Evolutionary conservation across 2,113 vertebrate genomes (phyloP).

Genomic region (Girardinichthys multiradiatus): DNA sequence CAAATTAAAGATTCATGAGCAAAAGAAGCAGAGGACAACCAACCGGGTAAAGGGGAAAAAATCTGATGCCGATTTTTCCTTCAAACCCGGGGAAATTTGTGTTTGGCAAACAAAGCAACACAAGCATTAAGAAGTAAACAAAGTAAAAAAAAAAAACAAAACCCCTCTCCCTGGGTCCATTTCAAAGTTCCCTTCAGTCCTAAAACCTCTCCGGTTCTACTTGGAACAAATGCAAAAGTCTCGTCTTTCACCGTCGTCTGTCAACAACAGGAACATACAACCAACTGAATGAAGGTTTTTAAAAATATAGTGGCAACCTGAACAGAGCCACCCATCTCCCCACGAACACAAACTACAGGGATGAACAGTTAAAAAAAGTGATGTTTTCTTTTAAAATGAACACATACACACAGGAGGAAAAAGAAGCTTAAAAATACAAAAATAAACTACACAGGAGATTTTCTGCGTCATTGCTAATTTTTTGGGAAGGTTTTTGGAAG

Average conservation of each 20-base stretch:
- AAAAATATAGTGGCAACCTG: slow-evolving; percentile 73
- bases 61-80: slow-evolving; percentile 31
- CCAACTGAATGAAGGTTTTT: slow-evolving; percentile 68
- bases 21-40: slow-evolving; percentile 65
- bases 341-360: slow-evolving; percentile 75
- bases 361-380: slow-evolving; percentile 68
- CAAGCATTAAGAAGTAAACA: slow-evolving; percentile 74
- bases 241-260: slow-evolving; percentile 52
- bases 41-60: slow-evolving; percentile 35
- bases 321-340: slow-evolving; percentile 65
- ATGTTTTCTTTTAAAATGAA: slow-evolving; percentile 71
- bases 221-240: slow-evolving; percentile 75
- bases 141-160: slow-evolving; percentile 25
- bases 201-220: slow-evolving; percentile 69
- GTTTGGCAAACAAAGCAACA: slow-evolving; percentile 80
- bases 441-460: slow-evolving; percentile 84
- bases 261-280: slow-evolving; percentile 70
- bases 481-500: slow-evolving; percentile 70
- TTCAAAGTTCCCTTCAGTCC: slow-evolving; percentile 79
- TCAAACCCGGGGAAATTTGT: slow-evolving; percentile 53
- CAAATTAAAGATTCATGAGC: slow-evolving; percentile 67
- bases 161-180: slow-evolving; percentile 71
- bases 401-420: slow-evolving; percentile 69
- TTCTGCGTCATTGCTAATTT: slow-evolving; percentile 78
- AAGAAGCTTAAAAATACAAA: slow-evolving; percentile 83